These are phyloP conservation scores for Muscicapa comitata DNA, from an alignment of 2,797 vertebrate genomes.

Conservation along the genomic window DNA sequence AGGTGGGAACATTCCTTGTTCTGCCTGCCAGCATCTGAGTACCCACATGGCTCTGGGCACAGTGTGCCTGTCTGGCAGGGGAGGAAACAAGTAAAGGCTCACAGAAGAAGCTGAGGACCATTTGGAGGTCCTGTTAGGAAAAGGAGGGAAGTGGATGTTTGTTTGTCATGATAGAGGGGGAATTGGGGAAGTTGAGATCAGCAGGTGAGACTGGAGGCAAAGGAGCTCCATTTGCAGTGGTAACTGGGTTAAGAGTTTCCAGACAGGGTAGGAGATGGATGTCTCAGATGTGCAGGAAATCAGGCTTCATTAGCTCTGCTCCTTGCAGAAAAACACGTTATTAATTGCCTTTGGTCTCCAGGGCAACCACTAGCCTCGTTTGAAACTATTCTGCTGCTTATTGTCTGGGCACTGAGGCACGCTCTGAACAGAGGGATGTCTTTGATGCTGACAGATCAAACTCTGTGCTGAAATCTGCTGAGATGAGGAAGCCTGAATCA, in stretches of 20 bases:
- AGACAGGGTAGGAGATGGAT: background rate
- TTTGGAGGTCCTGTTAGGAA: background rate
- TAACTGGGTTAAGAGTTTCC: background rate
- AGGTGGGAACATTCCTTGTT: background rate
- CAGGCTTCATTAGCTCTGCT: slow-evolving; percentile 53
- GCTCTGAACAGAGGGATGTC: background rate
- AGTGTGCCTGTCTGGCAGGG: rapidly evolving
- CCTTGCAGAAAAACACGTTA: slow-evolving; percentile 29
- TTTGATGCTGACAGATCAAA: slow-evolving; percentile 49
- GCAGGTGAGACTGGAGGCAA: background rate
- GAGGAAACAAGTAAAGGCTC: background rate
- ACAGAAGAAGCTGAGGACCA: background rate
- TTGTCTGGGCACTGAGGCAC: background rate
- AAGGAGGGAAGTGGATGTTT: background rate
- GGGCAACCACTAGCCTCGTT: background rate
- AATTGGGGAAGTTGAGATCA: background rate
- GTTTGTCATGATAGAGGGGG: background rate
- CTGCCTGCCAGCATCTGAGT: background rate
- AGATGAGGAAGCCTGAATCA: slow-evolving; percentile 38
- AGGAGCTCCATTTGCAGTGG: background rate
- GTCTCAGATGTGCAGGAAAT: background rate
- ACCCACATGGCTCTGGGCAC: rapidly evolving
- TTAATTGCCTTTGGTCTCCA: slow-evolving; percentile 40
- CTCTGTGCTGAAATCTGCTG: slow-evolving; percentile 4
- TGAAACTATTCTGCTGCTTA: background rate